Evolutionary conservation across 2,888 invertebrate genomes (phyloP), one percentile per base, ranked within the genome.

Genomic region (Chrysomela aeneicollis): DNA sequence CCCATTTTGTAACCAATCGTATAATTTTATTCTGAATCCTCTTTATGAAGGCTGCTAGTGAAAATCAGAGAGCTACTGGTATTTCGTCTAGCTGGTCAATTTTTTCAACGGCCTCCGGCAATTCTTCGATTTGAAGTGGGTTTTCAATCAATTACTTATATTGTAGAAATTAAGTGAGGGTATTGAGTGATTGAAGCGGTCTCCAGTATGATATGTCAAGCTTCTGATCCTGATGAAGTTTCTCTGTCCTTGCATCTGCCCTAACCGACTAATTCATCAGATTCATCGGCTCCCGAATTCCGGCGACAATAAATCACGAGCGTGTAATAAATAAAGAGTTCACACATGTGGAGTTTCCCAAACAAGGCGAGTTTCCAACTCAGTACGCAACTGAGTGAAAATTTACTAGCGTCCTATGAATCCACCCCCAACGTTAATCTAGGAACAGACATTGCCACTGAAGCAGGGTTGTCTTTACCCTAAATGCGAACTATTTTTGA

Each of bases 251-350:
- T 35, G 35, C 35, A 42, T 42, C n/a, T 12, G 42, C 42, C 42
- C n/a, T n/a, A 55, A 37, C 62, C 52, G 55, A 60, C 59, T 63
- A 68, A 68, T 59, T 69, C 67, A 66, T 65, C 62, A 71, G 68
- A 69, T 71, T 71, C 70, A 73, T 72, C 71, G 63, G 68, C 66
- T 71, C 61, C 64, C 68, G 66, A 71, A 73, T 71, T 71, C 68
- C 67, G 64, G 70, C 65, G 71, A 70, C 72, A 67, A 73, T 74
- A 68, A 72, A 72, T 73, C 71, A 70, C 71, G 69, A 65, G 62
- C 53, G 67, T 63, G 67, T 63, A 59, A 72, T 74, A 74, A 74
- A 74, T 74, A 74, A 71, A 70, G 69, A 70, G 68, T 71, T 71
- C 68, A 71, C 71, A 71, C 71, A 71, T 68, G 69, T 73, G 71